Base-by-base conservation (phyloP, 2,113 vertebrate species). In the Cyrtonyx montezumae region DNA sequence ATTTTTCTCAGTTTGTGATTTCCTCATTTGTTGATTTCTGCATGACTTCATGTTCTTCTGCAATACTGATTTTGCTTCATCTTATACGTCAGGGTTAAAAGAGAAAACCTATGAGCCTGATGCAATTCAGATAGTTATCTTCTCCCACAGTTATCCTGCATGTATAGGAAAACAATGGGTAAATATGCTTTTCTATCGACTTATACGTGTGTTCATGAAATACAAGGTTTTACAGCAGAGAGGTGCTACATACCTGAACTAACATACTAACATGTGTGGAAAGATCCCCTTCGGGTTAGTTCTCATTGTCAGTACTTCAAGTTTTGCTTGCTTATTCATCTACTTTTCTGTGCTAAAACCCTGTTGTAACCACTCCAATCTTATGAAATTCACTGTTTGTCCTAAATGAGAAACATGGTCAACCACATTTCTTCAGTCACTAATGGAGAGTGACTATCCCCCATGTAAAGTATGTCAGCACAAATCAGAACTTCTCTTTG, bases 21-120 rank as follows among this genome's bases (percentile, higher is more conserved):
- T 87, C 85, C 63, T 86, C 51, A 82, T 88, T 53, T 92, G 77
- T 86, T 90, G 87, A 95, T 89, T 94, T 91, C 81, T 89, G 55
- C 74, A 84, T 25, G 76, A 78, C 36, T 88, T 80, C 53, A 63
- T 0, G 9, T n/a, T 86, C 8, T 75, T 81, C 42, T 0, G 1
- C 68, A 91, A 26, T 34, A 65, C 17, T 79, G 67, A 5, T 93
- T 86, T 58, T 78, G 14, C 59, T 70, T 80, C 67, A 74, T 73
- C 34, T 34, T 73, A 25, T 79, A 30, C 30, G 62, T 70, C 43
- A 74, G 28, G 83, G 36, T 77, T 84, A 37, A 81, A 92, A 90
- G 58, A 66, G 48, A 86, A 90, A 88, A 90, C 53, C 70, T 71
- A 76, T 53, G 28, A 58, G 15, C 16, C n/a, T 66, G 21, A 62